Evolutionary conservation across 2,888 invertebrate genomes (phyloP).

Genomic region (Philhelius pedissequus): DNA sequence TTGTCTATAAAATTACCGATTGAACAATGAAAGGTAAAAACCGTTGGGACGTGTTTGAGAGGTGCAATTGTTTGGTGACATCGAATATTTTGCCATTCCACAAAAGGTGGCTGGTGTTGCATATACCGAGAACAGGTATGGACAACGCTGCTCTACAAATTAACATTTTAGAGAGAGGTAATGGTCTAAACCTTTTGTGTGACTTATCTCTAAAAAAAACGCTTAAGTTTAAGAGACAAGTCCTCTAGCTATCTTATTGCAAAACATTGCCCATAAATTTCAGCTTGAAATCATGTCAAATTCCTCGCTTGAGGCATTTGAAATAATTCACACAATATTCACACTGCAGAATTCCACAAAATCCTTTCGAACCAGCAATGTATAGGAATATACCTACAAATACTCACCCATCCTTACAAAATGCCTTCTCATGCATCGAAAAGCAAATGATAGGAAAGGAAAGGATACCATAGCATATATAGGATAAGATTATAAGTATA

Average conservation of each 20-base stretch:
- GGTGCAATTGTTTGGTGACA: no score
- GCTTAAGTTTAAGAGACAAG: background rate
- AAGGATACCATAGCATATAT: background rate
- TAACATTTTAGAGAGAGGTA: no score
- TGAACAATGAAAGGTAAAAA: no score
- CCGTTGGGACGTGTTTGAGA: no score
- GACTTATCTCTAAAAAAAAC: no score
- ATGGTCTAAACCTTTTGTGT: no score
- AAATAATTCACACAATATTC: conserved; percentile 51
- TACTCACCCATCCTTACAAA: background rate
- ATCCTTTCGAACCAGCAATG: conserved; percentile 4
- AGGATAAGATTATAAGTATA: background rate
- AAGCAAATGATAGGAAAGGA: background rate
- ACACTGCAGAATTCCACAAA: conserved; percentile 36
- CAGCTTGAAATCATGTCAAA: conserved; percentile 37
- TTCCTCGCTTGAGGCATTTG: conserved; percentile 11
- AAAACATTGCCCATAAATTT: conserved; percentile 15
- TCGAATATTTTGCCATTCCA: no score
- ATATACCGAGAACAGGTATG: no score
- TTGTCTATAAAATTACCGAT: no score
- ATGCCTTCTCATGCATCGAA: background rate
- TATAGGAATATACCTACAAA: background rate
- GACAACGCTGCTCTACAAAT: no score
- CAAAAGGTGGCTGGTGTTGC: no score
- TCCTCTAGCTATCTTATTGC: background rate